Evolutionary conservation across 2,113 vertebrate species (phyloP), one percentile per base, ranked within the genome.

Genomic region (Boulengeromyrus knoepffleri): DNA sequence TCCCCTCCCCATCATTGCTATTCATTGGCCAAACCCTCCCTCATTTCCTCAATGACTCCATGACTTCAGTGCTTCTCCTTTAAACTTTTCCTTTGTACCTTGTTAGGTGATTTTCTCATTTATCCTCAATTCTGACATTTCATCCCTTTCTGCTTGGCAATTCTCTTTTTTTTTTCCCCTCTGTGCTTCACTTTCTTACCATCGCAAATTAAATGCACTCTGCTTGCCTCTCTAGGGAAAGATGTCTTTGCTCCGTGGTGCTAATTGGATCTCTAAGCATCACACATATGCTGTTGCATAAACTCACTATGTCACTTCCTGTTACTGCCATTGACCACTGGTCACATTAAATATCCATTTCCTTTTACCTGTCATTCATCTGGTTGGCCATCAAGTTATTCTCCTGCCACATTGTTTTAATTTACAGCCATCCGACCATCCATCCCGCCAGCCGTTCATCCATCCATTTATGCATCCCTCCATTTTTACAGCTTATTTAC

Each of bases 101-200:
- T 21, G 17, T 74, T 49, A 77, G 62, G 21, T 42, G 3, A 88
- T 49, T 46, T 88, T 46, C 46, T 31, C 88, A 88, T 88, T 77
- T 66, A 27, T 88, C 88, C 56, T 88, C 62, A 50, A 27, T 46
- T 19, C 62, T 77, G 62, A 88, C 62, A 27, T 88, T 88, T 88
- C 45, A 36, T 27, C 58, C 24, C 8, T 74, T 46, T 77, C 45
- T 88, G 53, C 52, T 3, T 24, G 31, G 27, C 50, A 21, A 36
- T 50, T 74, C 45, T 36, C 15, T n/a, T 10, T 31, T 3, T 31
- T 3, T 13, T 4, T 0, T 8, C n/a, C n/a, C 58, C 21, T 8
- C 45, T 50, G 58, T 49, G 9, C 83, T 24, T 80, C 6, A 17
- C 74, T 17, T 42, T 80, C 74, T 17, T 39, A 21, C 17, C 74